Percentiles rank a stretch among this genome's conserved stretches.
These are phyloP conservation scores for Myzus persicae DNA, from an alignment of 1,140 invertebrate species.

Conservation along the genomic window DNA sequence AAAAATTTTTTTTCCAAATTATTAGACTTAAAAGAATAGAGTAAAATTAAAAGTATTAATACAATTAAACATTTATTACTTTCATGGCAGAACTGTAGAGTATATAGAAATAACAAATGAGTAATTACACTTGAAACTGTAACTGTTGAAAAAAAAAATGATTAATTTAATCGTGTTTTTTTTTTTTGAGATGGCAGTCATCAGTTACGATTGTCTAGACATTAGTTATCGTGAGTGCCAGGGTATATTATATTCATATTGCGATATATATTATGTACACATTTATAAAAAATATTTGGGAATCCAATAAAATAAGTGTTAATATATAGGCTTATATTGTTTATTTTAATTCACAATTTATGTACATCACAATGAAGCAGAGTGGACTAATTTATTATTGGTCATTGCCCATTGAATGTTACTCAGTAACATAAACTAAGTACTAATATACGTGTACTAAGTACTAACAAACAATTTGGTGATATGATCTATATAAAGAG, in stretches of 20 bases:
- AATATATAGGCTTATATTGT: neutral
- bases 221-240: neutral
- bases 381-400: neutral
- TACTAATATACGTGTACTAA: too few relatives aligned
- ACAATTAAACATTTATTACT: constrained; percentile 4
- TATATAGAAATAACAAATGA: neutral
- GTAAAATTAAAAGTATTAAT: neutral
- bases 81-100: neutral
- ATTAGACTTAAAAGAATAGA: constrained; percentile 4
- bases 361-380: neutral
- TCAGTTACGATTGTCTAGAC: constrained; percentile 6
- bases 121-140: neutral
- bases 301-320: neutral
- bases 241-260: neutral
- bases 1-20: neutral
- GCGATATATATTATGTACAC: neutral
- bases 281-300: neutral
- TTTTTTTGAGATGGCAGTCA: neutral
- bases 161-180: neutral
- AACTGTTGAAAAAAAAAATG: neutral
- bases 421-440: too few relatives aligned
- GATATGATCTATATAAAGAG: neutral
- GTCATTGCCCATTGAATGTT: neutral
- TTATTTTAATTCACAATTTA: neutral
- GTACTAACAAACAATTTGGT: neutral